Base-by-base conservation (phyloP, 2,797 vertebrate species). In the Gymnopithys bicolor region DNA sequence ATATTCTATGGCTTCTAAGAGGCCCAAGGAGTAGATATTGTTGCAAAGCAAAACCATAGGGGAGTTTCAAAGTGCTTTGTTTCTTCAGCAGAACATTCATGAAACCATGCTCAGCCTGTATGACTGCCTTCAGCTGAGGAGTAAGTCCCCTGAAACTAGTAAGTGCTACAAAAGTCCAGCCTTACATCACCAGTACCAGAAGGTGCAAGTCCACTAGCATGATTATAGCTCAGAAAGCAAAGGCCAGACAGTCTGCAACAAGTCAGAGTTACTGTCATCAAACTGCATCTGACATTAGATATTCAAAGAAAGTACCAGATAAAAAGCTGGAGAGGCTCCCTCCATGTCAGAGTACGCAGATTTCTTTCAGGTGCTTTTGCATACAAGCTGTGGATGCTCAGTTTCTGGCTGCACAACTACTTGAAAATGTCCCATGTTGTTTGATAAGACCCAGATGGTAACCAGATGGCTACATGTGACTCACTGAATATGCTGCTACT, bases 381-480 rank as follows among this genome's bases (percentile, higher is more conserved):
- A 62, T 25, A 43, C 1, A 6, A 73, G 73, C 80, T 76, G 59
- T 52, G 82, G 71, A 91, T 91, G 89, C 79, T 93, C 73, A 88
- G 49, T 70, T 86, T 93, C 83, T 91, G 58, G 84, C 89, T 88
- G 55, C 21, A 9, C 76, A 94, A 37, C 62, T 79, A 35, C 89
- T 94, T 96, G 94, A 89, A 96, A 95, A 56, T 63, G 71, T 91
- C 92, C 66, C 82, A 89, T 1, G 2, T 67, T 96, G 73, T 64
- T 87, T 90, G 85, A 92, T 91, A 76, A 91, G 87, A 75, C 70
- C 82, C 96, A 96, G 87, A 93, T 94, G 94, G 94, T 56, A 92
- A 87, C 89, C 95, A 96, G 92, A 96, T 96, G 95, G 95, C 87
- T 93, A n/a, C 66, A 84, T 84, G 73, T 86, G 91, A 95, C 59